Evolutionary conservation across 2,113 vertebrate species (phyloP).

Genomic region (Neomonachus schauinslandi): DNA sequence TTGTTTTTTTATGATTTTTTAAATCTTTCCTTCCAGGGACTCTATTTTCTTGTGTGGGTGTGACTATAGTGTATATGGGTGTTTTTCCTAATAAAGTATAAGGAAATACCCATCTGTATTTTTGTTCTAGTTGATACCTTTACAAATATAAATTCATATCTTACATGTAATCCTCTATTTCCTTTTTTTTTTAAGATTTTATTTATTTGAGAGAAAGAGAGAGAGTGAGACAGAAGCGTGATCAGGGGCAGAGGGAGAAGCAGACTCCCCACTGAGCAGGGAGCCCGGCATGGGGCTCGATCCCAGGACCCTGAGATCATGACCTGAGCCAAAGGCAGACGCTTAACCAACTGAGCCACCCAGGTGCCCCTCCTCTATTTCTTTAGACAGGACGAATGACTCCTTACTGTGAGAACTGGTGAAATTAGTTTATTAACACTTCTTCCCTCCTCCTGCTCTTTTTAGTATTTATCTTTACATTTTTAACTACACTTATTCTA

Average conservation of each 20-base stretch:
- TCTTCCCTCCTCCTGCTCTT: not conserved
- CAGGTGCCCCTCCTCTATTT: not conserved
- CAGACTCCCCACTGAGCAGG: too few relatives aligned
- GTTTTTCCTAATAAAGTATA: not conserved
- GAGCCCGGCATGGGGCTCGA: too few relatives aligned
- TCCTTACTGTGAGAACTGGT: not conserved
- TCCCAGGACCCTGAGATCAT: too few relatives aligned
- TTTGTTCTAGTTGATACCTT: not conserved
- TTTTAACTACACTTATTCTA: not conserved
- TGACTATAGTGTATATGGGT: not conserved
- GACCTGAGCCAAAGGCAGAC: too few relatives aligned
- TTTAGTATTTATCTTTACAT: not conserved
- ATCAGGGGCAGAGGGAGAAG: too few relatives aligned
- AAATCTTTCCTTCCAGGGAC: not conserved
- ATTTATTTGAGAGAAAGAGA: too few relatives aligned
- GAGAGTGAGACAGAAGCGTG: too few relatives aligned
- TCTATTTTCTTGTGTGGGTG: not conserved
- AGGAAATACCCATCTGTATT: not conserved
- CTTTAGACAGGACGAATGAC: not conserved
- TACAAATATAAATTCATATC: not conserved
- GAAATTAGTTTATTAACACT: not conserved
- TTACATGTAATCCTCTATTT: not conserved
- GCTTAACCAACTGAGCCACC: too few relatives aligned
- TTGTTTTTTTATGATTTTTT: not conserved
- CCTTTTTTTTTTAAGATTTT: not conserved